Percentiles rank a stretch among this genome's conserved stretches.
Evolutionary conservation across 2,888 invertebrate species (phyloP).

Genomic region (Dicycla oo): DNA sequence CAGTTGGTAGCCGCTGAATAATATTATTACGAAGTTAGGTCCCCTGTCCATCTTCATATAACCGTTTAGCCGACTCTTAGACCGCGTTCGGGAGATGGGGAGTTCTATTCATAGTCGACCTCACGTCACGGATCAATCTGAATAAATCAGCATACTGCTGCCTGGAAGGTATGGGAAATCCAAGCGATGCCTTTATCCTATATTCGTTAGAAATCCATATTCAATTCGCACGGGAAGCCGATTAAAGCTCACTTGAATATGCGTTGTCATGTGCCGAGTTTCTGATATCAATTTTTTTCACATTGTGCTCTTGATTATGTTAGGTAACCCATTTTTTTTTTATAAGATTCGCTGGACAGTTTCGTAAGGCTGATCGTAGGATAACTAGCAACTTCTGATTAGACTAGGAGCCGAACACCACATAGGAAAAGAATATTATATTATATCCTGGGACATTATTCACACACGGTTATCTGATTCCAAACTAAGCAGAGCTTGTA

Average conservation of each 20-base stretch:
- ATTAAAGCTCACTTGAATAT: conserved; percentile 29
- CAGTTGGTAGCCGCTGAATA: conserved; percentile 19
- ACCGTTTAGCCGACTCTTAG: conserved; percentile 26
- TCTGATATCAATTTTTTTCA: neutral
- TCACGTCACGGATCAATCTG: conserved; percentile 33
- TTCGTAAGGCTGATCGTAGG: neutral
- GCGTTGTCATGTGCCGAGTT: conserved; percentile 10
- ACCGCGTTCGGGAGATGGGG: conserved; percentile 6
- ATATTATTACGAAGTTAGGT: conserved; percentile 37
- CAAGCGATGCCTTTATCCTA: conserved; percentile 16
- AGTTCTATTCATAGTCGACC: conserved; percentile 44
- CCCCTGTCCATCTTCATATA: conserved; percentile 53
- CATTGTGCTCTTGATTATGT: neutral
- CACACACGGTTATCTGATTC: too few species aligned
- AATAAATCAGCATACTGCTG: conserved; percentile 45
- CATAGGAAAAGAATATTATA: too few species aligned
- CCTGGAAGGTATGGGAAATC: conserved; percentile 2
- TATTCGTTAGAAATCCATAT: conserved; percentile 44
- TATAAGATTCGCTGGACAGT: neutral
- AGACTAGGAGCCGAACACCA: neutral
- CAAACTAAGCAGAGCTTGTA: too few species aligned
- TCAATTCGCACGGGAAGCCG: conserved; percentile 14
- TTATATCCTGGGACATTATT: too few species aligned
- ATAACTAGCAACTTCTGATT: neutral
- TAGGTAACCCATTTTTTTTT: neutral